A percentile compares a stretch with the other conserved stretches of the same genome.
These are phyloP conservation scores for Dicentrarchus labrax DNA, from an alignment of 2,113 vertebrate species.

Conservation along the genomic window DNA sequence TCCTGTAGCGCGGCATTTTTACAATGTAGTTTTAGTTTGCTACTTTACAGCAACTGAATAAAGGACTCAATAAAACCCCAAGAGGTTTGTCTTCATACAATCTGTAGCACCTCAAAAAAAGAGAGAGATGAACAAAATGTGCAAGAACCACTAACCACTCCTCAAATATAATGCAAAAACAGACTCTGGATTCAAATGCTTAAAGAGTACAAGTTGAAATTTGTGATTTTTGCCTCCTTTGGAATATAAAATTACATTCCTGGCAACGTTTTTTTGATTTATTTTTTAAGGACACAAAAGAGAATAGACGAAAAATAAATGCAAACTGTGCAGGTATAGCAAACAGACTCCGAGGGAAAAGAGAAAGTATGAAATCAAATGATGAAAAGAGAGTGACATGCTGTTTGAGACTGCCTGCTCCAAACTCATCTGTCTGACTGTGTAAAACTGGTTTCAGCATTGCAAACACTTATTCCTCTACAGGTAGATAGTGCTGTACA, in stretches of 20 bases:
- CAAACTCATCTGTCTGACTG: not conserved
- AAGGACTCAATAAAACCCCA: not conserved
- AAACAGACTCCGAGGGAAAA: conserved; percentile 18
- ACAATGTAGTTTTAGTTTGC: not conserved
- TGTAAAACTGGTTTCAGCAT: not conserved
- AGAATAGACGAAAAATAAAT: conserved; percentile 12
- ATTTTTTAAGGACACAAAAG: too few species aligned
- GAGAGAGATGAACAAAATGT: not conserved
- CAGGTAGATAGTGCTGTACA: not conserved
- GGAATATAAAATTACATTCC: not conserved
- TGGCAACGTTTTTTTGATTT: not conserved
- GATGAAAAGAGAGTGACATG: conserved; percentile 22
- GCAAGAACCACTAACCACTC: too few species aligned
- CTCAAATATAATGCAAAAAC: not conserved
- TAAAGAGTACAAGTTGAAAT: not conserved
- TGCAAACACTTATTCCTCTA: not conserved
- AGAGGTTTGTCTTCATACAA: not conserved
- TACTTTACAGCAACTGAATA: not conserved
- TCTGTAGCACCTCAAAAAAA: not conserved
- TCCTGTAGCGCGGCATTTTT: not conserved
- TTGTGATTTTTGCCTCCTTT: not conserved
- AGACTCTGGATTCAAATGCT: not conserved
- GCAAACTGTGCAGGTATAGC: conserved; percentile 17
- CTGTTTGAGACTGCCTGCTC: conserved; percentile 3
- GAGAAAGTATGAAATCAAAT: conserved; percentile 22